Conservation (phyloP, 2,888 invertebrate genomes). For the Stenotaenia linearis region DNA sequence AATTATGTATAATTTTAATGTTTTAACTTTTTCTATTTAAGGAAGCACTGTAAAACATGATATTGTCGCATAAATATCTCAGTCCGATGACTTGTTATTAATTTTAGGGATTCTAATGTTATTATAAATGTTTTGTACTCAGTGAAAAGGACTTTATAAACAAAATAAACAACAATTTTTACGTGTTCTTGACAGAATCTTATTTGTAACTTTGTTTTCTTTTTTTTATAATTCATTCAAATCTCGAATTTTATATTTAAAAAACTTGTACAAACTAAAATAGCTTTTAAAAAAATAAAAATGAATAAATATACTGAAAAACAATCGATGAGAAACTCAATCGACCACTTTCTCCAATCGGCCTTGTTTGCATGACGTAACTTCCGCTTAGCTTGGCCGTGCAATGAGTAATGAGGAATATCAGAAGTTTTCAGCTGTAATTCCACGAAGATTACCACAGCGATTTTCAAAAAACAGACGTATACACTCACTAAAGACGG, state of each 20-base stretch:
- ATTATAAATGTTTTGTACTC: not conserved
- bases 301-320: no score
- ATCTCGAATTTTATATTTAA: no score
- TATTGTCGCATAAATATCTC: no score
- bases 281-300: no score
- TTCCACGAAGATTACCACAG: not conserved
- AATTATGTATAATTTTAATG: not conserved
- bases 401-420: not conserved
- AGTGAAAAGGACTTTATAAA: not conserved
- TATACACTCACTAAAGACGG: not conserved
- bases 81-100: no score
- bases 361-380: not conserved
- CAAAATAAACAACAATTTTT: not conserved
- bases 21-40: not conserved
- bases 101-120: not conserved
- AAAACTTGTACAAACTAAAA: no score
- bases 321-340: not conserved
- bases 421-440: not conserved
- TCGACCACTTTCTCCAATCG: not conserved
- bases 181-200: not conserved
- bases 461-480: not conserved
- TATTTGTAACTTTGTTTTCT: not conserved
- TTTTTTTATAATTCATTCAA: not conserved
- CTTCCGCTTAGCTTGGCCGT: not conserved
- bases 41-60: not conserved